Evolutionary conservation across 2,113 vertebrate species (phyloP), one percentile per base, ranked within the genome.

Genomic region (Dolichotis patagonum): DNA sequence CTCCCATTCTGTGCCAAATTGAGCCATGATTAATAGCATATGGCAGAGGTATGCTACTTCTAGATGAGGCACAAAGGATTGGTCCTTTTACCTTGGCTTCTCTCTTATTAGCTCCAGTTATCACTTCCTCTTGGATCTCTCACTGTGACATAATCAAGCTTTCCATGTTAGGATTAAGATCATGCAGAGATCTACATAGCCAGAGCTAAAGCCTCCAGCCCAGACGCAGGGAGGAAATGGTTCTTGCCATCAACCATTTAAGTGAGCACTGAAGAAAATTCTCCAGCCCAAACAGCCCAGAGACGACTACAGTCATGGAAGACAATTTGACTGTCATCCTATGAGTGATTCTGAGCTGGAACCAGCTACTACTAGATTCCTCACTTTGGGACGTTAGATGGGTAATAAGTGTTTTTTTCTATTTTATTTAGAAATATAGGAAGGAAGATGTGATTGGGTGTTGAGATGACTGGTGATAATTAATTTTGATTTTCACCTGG

Each of bases 161-260:
- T 71, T 71, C n/a, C 9, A 38, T 71, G 41, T 41, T 91, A 12
- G 69, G 60, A 38, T 17, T 14, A 88, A 7, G 49, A 5, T 81
- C 30, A 35, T 0, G 1, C 10, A 49, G 28, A 88, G 16, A 46
- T 9, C 58, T 28, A n/a, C 0, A 0, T 60, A 43, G 17, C n/a
- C 88, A 73, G 60, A 85, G 62, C 38, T 24, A 6, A 56, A 75
- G 69, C n/a, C 52, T 35, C 19, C 1, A 49, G 3, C 30, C 24
- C 85, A 67, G 26, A 88, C 2, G 8, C 71, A 63, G 5, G 54
- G 5, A 80, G 46, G 10, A 95, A 54, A 16, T 19, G 14, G 65
- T 35, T 38, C 38, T 56, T 82, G 49, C 24, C n/a, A 87, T 46
- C 1, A 20, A 41, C 30, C 32, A 86, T 52, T 90, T 80, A 86